Percentiles rank a stretch among this genome's conserved stretches.
Evolutionary conservation across 2,797 vertebrate species (phyloP).

Genomic region (Bradypus variegatus): DNA sequence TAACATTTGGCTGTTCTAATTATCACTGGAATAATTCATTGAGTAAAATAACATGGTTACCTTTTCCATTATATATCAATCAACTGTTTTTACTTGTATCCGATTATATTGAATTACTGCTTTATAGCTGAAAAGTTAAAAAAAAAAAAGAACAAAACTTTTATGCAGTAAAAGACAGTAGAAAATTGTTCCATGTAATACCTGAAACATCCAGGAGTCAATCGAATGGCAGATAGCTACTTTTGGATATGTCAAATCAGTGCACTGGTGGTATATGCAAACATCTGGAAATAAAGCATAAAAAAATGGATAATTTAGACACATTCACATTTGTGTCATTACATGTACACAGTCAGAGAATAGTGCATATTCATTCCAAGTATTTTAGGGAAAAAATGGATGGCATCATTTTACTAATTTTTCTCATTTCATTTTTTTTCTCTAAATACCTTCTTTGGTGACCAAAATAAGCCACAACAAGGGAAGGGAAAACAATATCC

Average conservation of each 20-base stretch:
- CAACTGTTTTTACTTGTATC: neutral
- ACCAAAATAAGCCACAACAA: neutral
- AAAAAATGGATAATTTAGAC: slow-evolving; percentile 34
- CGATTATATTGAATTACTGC: neutral
- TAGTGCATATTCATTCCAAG: neutral
- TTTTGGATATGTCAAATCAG: slow-evolving; percentile 15
- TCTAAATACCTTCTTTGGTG: slow-evolving; percentile 8
- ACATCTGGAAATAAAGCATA: slow-evolving; percentile 45
- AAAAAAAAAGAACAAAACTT: neutral
- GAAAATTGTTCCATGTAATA: neutral
- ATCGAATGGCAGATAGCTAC: neutral
- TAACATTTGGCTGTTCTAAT: neutral
- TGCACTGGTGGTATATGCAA: slow-evolving; percentile 15
- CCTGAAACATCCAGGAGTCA: neutral
- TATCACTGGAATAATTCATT: neutral
- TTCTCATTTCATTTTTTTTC: neutral
- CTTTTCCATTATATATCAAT: neutral
- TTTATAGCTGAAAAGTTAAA: neutral
- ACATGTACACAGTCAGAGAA: neutral
- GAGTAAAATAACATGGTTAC: neutral
- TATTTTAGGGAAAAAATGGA: neutral
- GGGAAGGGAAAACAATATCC: neutral
- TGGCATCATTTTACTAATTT: neutral
- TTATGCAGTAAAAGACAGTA: neutral
- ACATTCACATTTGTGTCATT: slow-evolving; percentile 20